Evolutionary conservation across 2,113 vertebrate genomes (phyloP), one percentile per base, ranked within the genome.

Genomic region (Malaclemys terrapin): DNA sequence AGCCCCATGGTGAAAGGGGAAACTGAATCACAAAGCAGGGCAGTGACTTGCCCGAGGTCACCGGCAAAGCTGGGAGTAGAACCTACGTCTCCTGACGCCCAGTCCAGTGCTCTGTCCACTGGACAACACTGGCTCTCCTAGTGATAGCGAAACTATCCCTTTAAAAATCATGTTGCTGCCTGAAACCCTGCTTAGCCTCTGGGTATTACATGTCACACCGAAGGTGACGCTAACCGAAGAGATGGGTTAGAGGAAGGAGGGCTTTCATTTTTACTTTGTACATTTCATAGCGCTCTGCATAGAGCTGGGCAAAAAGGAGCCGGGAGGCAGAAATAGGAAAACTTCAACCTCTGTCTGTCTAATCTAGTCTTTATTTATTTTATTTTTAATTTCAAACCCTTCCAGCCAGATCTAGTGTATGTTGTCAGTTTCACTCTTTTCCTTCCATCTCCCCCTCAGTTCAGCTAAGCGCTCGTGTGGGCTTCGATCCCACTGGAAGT

Each of bases 61-160:
- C 38, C 3, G 42, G 72, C 20, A 25, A 22, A 45, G 20, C 38
- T 75, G 1, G 11, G 24, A 69, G 1, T 2, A 12, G n/a, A 53
- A 56, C n/a, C 0, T 0, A 9, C 0, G 0, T 4, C 6, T n/a
- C 82, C 1, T 2, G 3, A 52, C 50, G 47, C 42, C 56, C n/a
- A 10, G 47, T 82, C 62, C 22, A 2, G 16, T n/a, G 24, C 78
- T 13, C 83, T 27, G 25, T 3, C 22, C 4, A 2, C 84, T 0
- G 0, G 75, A 31, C 2, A 0, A 69, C 35, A 9, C 16, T n/a
- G 35, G 62, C 62, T n/a, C 16, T n/a, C 62, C 3, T 8, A 17
- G 16, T n/a, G 62, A 69, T n/a, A 19, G 62, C 16, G 16, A 69
- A 69, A 69, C 62, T 65, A 65, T 17, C 14, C 31, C 31, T 69